A percentile compares a stretch with the other conserved stretches of the same genome.
phyloP scores from a whole-genome alignment of 2,797 vertebrate genomes.

The Notolabrus celidotus region DNA sequence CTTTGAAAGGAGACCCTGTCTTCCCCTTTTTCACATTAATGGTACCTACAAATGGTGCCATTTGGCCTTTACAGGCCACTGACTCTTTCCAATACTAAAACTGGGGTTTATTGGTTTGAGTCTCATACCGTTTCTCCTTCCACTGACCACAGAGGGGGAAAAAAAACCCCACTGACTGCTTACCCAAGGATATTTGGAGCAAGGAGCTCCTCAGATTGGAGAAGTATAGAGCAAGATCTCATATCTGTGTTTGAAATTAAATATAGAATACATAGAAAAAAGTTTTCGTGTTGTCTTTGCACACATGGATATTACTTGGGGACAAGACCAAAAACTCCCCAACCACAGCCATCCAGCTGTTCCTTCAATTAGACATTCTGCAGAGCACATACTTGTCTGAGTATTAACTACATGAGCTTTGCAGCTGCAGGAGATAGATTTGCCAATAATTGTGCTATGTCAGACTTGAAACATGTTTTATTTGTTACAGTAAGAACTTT shows the following conservation, averaged over 20 bases:
- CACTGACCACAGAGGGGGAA: conserved; percentile 50
- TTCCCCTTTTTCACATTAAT: conserved; percentile 48
- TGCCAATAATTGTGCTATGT: conserved; percentile 2
- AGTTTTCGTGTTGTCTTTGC: conserved; percentile 33
- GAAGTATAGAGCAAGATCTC: conserved; percentile 17
- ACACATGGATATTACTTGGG: conserved; percentile 41
- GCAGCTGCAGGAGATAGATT: conserved; percentile 23
- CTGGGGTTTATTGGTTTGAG: conserved; percentile 62
- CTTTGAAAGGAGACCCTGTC: conserved; percentile 52
- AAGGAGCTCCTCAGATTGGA: conserved; percentile 11
- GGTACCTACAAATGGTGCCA: conserved; percentile 50
- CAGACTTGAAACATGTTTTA: conserved; percentile 11
- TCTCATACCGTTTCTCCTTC: conserved; percentile 35
- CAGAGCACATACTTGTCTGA: conserved; percentile 22
- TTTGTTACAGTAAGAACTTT: neutral
- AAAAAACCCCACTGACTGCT: conserved; percentile 19
- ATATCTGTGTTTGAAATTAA: conserved; percentile 29
- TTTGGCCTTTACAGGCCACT: conserved; percentile 63
- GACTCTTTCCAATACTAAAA: conserved; percentile 69
- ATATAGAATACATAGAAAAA: conserved; percentile 7
- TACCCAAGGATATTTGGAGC: conserved; percentile 44
- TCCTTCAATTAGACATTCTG: conserved; percentile 23
- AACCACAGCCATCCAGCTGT: conserved; percentile 22
- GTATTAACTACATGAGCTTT: conserved; percentile 24
- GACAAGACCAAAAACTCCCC: conserved; percentile 1